A percentile compares a stretch with the other conserved stretches of the same genome.
phyloP scores from a whole-genome alignment of 1,140 invertebrate species.

The Drosophila kurseongensis region DNA sequence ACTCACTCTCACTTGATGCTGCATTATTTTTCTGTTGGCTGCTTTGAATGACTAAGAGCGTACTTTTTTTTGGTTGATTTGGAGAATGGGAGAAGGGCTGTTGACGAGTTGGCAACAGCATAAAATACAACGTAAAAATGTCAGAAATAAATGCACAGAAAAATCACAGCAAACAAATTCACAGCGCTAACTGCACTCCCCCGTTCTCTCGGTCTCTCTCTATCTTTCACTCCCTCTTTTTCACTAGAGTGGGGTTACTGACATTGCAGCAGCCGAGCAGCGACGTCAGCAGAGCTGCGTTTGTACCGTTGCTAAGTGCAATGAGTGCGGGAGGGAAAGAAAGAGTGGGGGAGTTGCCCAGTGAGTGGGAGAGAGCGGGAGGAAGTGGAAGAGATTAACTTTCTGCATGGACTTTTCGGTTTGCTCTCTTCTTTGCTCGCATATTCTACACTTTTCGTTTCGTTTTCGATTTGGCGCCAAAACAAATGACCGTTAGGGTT shows the following conservation, averaged over 20 bases:
- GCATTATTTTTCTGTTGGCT: conserved; percentile 55
- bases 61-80: conserved; percentile 33
- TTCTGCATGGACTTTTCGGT: conserved; percentile 40
- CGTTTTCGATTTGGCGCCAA: conserved; percentile 73
- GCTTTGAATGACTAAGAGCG: conserved; percentile 72
- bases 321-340: conserved; percentile 15
- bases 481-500: conserved; percentile 75
- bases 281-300: conserved; percentile 48
- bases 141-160: conserved; percentile 38
- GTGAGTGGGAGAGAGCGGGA: conserved; percentile 11
- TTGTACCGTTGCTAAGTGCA: conserved; percentile 43
- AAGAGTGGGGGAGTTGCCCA: conserved; percentile 1
- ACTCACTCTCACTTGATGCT: conserved; percentile 76
- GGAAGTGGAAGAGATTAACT: conserved; percentile 40
- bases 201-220: conserved; percentile 15
- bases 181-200: conserved; percentile 64
- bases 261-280: conserved; percentile 76
- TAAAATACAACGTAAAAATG: conserved; percentile 53
- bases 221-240: conserved; percentile 23
- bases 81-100: conserved; percentile 49
- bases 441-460: conserved; percentile 57
- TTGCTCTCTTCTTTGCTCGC: conserved; percentile 33
- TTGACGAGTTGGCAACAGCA: conserved; percentile 74
- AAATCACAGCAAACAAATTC: conserved; percentile 72
- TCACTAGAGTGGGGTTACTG: conserved; percentile 78